Conservation (phyloP, 2,113 vertebrate genomes). For the Sardina pilchardus region DNA sequence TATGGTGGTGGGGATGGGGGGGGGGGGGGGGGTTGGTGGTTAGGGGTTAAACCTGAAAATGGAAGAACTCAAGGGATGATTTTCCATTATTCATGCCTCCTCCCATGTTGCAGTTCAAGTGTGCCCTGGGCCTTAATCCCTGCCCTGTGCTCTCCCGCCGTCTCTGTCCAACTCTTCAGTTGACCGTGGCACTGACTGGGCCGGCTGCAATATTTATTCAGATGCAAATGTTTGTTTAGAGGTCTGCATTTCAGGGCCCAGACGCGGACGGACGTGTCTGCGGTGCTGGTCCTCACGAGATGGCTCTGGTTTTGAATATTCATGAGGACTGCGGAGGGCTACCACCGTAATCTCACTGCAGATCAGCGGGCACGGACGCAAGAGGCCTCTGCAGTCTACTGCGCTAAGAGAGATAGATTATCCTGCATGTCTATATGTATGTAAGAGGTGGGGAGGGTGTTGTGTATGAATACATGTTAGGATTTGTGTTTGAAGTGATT, state of each 20-base stretch:
- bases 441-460: too few species aligned
- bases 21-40: not conserved
- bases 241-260: slow-evolving; percentile 1
- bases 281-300: slow-evolving; percentile 9
- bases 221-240: slow-evolving; percentile 47
- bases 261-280: not conserved
- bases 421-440: too few species aligned
- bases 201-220: slow-evolving; percentile 38
- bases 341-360: not conserved
- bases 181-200: slow-evolving; percentile 29
- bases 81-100: not conserved
- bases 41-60: slow-evolving; percentile 30
- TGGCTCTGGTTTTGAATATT: slow-evolving; percentile 30
- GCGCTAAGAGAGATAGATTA: too few species aligned
- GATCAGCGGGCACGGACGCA: not conserved
- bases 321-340: slow-evolving; percentile 7
- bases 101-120: slow-evolving; percentile 14
- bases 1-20: too few species aligned
- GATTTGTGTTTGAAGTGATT: too few species aligned
- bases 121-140: slow-evolving; percentile 22
- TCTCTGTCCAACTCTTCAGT: not conserved
- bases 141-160: not conserved
- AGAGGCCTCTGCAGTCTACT: too few species aligned
- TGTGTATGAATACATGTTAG: too few species aligned
- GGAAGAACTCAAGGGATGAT: not conserved